Conservation (phyloP, 2,888 invertebrate genomes). For the Blastobasis lacticolella region DNA sequence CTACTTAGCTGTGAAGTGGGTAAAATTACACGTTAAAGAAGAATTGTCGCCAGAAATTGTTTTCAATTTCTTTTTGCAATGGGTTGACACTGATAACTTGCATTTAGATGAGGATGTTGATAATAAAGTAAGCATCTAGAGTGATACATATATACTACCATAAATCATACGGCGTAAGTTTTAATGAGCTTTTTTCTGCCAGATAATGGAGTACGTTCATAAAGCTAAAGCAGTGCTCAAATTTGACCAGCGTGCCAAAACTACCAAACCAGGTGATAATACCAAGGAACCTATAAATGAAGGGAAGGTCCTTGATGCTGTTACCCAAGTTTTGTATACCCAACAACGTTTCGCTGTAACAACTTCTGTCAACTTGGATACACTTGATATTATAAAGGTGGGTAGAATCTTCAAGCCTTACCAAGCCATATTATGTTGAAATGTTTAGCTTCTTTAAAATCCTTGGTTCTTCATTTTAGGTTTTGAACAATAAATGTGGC, state of each 20-base stretch:
- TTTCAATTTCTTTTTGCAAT: constrained; percentile 46
- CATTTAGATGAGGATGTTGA: constrained; percentile 33
- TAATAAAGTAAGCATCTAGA: constrained; percentile 21
- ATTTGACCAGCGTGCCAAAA: constrained; percentile 2
- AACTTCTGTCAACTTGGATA: constrained; percentile 27
- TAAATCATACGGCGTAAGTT: background rate
- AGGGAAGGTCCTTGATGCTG: constrained; percentile 26
- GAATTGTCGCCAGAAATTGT: constrained; percentile 36
- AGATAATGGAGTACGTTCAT: constrained; percentile 25
- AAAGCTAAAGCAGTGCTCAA: constrained; percentile 21
- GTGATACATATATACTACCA: background rate
- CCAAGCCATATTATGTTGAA: background rate
- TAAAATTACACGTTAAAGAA: constrained; percentile 10
- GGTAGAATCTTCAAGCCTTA: background rate
- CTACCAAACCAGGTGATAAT: constrained; percentile 6
- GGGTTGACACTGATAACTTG: constrained; percentile 38
- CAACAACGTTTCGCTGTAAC: constrained; percentile 26
- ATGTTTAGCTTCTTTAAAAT: background rate
- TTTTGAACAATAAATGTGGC: constrained; percentile 31
- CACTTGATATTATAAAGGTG: constrained; percentile 40
- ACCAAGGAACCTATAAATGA: constrained; percentile 16
- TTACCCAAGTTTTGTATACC: constrained; percentile 36
- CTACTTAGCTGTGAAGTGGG: constrained; percentile 42
- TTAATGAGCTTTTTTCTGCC: constrained; percentile 6
- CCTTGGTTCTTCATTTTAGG: constrained; percentile 25